Percentiles rank a stretch among this genome's conserved stretches.
These are phyloP conservation scores for Centropyge bicolor DNA, from an alignment of 2,797 vertebrate genomes.

Conservation along the genomic window DNA sequence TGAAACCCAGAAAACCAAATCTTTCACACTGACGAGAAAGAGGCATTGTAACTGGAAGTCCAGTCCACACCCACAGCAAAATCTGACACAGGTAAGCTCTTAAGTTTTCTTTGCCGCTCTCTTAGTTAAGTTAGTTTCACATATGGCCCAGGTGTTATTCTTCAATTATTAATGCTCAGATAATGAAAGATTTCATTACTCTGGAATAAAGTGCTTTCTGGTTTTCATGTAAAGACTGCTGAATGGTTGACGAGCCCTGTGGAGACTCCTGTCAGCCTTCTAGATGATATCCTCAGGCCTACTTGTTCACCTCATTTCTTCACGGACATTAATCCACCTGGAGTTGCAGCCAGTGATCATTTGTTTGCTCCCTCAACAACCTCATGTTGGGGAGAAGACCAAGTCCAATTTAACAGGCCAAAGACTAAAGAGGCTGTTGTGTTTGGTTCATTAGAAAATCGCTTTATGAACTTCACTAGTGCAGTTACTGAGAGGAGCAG, in stretches of 20 bases:
- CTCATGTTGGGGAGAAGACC: constrained; percentile 46
- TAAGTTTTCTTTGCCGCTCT: neutral
- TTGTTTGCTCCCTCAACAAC: constrained; percentile 48
- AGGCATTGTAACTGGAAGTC: constrained; percentile 42
- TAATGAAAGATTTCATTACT: neutral
- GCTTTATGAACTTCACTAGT: constrained; percentile 51
- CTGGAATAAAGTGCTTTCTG: constrained; percentile 31
- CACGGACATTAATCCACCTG: constrained; percentile 58
- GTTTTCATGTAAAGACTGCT: constrained; percentile 66
- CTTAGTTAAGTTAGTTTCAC: neutral
- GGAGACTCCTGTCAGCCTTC: constrained; percentile 36
- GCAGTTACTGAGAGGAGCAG: constrained; percentile 24
- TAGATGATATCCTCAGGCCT: constrained; percentile 57
- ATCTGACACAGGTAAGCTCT: constrained; percentile 64
- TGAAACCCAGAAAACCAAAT: constrained; percentile 5
- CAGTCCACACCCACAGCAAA: constrained; percentile 40
- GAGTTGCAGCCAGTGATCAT: constrained; percentile 19
- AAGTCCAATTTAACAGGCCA: constrained; percentile 37
- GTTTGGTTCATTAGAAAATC: constrained; percentile 59
- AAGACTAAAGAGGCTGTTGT: constrained; percentile 21
- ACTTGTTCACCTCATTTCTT: constrained; percentile 50
- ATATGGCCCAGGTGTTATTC: neutral
- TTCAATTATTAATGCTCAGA: neutral
- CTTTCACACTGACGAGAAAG: constrained; percentile 56
- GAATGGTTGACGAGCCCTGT: constrained; percentile 57